A percentile compares a stretch with the other conserved stretches of the same genome.
Conservation (phyloP, 2,888 invertebrate species). For the Hemistola chrysoprasaria region DNA sequence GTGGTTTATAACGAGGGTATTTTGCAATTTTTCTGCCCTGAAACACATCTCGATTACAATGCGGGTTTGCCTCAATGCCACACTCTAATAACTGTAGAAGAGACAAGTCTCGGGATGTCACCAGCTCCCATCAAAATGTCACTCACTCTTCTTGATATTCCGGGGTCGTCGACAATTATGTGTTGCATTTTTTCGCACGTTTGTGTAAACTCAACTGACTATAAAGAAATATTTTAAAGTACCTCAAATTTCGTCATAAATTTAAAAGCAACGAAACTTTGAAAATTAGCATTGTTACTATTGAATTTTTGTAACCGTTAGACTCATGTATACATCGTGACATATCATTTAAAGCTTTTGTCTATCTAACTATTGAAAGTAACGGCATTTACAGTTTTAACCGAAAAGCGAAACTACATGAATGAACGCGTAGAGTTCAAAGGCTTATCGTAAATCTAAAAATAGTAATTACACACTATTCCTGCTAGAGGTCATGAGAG, state of each 20-base stretch:
- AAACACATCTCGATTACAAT: conserved; percentile 38
- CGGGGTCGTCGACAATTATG: conserved; percentile 20
- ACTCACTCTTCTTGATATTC: conserved; percentile 1
- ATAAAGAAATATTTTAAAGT: no score
- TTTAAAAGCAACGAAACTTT: no score
- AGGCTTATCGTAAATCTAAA: conserved; percentile 12
- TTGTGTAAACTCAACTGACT: conserved; percentile 11
- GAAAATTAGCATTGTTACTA: no score
- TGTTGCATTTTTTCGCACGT: conserved; percentile 18
- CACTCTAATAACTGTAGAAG: conserved; percentile 46
- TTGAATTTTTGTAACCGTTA: no score
- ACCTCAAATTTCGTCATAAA: not conserved
- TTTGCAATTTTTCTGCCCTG: conserved; percentile 39
- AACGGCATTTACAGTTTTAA: not conserved
- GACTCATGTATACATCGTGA: not conserved
- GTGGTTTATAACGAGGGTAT: conserved; percentile 2
- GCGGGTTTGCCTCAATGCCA: conserved; percentile 35
- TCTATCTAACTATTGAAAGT: no score
- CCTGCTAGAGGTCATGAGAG: conserved; percentile 20
- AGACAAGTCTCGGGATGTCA: conserved; percentile 28
- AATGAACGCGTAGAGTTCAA: conserved; percentile 6
- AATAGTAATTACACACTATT: conserved; percentile 14
- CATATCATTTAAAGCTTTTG: conserved; percentile 1
- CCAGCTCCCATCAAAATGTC: conserved; percentile 23
- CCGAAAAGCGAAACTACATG: not conserved